Base-by-base conservation (phyloP, 2,113 vertebrate species). In the Physeter macrocephalus region DNA sequence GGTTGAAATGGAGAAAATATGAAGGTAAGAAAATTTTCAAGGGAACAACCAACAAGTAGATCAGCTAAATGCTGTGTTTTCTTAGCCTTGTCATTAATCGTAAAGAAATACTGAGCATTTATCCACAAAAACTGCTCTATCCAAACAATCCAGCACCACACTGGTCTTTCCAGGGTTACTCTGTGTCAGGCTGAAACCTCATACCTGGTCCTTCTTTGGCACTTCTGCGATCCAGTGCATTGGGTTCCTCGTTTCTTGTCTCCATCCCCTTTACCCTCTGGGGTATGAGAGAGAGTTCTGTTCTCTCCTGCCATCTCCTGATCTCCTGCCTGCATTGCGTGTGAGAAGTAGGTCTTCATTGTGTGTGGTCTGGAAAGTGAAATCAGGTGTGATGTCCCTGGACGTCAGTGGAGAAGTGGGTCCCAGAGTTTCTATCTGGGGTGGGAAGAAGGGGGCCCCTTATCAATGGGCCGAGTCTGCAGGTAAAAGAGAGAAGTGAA, bases 1-100 rank as follows among this genome's bases (percentile, higher is more conserved):
- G 64, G 25, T 81, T 98, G 84, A 97, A 67, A 39, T 88, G 39
- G 94, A 97, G 90, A 86, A 21, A 96, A 52, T n/a, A 21, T 34
- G 36, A 92, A 88, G 54, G 62, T 85, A 71, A 93, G 46, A 93
- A 80, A 43, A 71, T 71, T 83, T 64, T 92, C 41, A 92, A 61
- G 64, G 66, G 54, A 91, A 46, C 54, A 78, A 8, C 61, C 59
- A 57, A 6, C 17, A 52, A 96, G 7, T 71, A 11, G 23, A 77
- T 86, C 25, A 39, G 31, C 20, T 43, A 62, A 67, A 41, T 41
- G 8, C 9, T 57, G 3, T 85, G 43, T 78, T 92, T 93, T 74
- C 82, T 77, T 66, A 84, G 13, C 34, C 52, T 92, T 67, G 69
- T 87, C 64, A n/a, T 84, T 27, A 80, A 7, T 77, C 34, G 31